A percentile compares a stretch with the other conserved stretches of the same genome.
Conservation (phyloP, 2,113 vertebrate genomes). For the Cephalopterus ornatus region DNA sequence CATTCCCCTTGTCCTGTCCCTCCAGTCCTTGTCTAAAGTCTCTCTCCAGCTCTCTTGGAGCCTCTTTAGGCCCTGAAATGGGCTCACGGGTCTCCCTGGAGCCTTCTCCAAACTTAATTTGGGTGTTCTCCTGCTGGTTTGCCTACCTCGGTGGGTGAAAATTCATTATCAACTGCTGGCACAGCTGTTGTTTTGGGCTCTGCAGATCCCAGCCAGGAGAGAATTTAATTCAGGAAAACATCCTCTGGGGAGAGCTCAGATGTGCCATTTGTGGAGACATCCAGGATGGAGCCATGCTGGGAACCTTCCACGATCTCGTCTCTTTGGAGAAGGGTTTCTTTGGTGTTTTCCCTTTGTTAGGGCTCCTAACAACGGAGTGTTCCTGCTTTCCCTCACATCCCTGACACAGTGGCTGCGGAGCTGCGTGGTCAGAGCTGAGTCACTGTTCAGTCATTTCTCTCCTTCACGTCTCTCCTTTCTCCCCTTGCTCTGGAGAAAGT, state of each 20-base stretch:
- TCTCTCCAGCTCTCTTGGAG: background rate
- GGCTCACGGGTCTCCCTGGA: background rate
- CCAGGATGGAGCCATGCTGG: background rate
- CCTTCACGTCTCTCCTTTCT: background rate
- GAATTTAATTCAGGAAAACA: background rate
- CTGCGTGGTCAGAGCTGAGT: background rate
- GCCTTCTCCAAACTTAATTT: background rate
- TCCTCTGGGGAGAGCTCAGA: background rate
- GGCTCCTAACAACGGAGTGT: background rate
- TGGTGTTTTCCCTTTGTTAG: background rate
- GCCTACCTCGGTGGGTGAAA: background rate
- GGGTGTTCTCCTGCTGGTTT: background rate
- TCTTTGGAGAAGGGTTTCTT: background rate
- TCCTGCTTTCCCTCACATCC: background rate
- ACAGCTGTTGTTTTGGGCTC: background rate
- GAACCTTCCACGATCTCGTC: background rate
- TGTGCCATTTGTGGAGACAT: background rate
- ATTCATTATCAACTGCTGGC: background rate
- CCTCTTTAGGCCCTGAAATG: background rate
- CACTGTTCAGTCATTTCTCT: background rate
- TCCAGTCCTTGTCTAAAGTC: background rate
- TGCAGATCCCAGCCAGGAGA: background rate
- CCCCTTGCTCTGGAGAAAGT: background rate
- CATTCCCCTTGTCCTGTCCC: background rate
- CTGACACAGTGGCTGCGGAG: fast-evolving